Evolutionary conservation across 2,888 invertebrate species (phyloP).

Genomic region (Campoplex capitator): DNA sequence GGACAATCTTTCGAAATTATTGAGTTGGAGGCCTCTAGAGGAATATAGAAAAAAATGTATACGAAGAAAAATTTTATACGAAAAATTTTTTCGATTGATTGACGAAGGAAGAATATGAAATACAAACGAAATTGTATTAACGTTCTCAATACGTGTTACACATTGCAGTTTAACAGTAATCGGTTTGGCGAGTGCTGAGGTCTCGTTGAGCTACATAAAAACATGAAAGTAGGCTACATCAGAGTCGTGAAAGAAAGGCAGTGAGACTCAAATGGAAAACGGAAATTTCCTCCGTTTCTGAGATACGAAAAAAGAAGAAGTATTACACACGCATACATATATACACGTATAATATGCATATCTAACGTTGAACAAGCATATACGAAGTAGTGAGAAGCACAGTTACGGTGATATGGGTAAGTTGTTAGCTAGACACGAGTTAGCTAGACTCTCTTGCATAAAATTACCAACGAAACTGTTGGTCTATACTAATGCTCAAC

Average conservation of each 20-base stretch:
- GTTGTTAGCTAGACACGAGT: conserved; percentile 13
- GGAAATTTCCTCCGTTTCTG: conserved; percentile 70
- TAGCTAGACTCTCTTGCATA: conserved; percentile 54
- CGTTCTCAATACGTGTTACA: background rate
- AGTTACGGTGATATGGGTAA: conserved; percentile 40
- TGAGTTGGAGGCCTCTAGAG: background rate
- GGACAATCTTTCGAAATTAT: background rate
- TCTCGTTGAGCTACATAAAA: conserved; percentile 64
- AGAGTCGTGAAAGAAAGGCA: conserved; percentile 59
- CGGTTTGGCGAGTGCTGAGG: conserved; percentile 66
- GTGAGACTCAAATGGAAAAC: conserved; percentile 69
- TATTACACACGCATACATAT: conserved; percentile 49
- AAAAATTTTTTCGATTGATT: background rate
- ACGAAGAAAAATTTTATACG: background rate
- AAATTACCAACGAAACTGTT: conserved; percentile 39
- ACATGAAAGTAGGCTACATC: conserved; percentile 73
- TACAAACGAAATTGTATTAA: background rate
- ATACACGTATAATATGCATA: background rate
- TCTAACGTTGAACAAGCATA: background rate
- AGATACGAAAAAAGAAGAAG: conserved; percentile 64
- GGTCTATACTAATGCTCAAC: conserved; percentile 20
- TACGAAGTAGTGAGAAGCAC: background rate
- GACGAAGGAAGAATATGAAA: background rate
- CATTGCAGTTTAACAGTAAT: conserved; percentile 11
- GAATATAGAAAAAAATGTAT: background rate